Base-by-base conservation (phyloP, 2,888 invertebrate species). In the Epinotia ramella region DNA sequence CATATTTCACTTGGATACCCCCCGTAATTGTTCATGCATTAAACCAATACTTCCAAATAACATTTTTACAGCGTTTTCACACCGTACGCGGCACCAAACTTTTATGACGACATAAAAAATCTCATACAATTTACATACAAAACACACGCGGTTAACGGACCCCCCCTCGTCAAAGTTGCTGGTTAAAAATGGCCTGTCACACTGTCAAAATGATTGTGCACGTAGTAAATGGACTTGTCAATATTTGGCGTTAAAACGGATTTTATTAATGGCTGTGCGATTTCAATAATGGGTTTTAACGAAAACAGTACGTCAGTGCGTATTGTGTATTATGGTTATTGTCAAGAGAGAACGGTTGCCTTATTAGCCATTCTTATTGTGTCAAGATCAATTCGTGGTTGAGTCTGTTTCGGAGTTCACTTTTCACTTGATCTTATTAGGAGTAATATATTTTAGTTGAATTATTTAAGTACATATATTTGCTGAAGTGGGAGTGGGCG, bases 121-220 rank as follows among this genome's bases (percentile, higher is more conserved):
- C 70, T 75, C 75, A 75, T 75, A 75, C 75, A 71, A 75, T 75
- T 75, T 75, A 75, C 75, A 71, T 75, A 75, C 75, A 75, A 75
- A 75, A 74, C 74, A 70, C 60, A 44, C 33, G 59, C 46, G 57
- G 64, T 64, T 72, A 69, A 73, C 46, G 49, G 12, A 16, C 16
- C 72, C 72, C 64, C 56, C 64, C 16, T 57, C 16, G 57, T 13
- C 44, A 20, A 68, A 68, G 59, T 68, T 68, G 68, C 44, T 18
- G 69, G 64, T 57, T 72, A 72, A 72, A 72, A 72, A 72, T 72
- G 72, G 64, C 56, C 60, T 68, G 68, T 68, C 68, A 5, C n/a
- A 20, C 11, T 64, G 44, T 56, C 64, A 40, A 33, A 63, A 33
- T 49, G 62, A 70, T 49, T 70, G 70, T 62, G 0, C 24, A 28